These are phyloP conservation scores for Drosophila bocki DNA, from an alignment of 1,140 invertebrate species.

Conservation along the genomic window DNA sequence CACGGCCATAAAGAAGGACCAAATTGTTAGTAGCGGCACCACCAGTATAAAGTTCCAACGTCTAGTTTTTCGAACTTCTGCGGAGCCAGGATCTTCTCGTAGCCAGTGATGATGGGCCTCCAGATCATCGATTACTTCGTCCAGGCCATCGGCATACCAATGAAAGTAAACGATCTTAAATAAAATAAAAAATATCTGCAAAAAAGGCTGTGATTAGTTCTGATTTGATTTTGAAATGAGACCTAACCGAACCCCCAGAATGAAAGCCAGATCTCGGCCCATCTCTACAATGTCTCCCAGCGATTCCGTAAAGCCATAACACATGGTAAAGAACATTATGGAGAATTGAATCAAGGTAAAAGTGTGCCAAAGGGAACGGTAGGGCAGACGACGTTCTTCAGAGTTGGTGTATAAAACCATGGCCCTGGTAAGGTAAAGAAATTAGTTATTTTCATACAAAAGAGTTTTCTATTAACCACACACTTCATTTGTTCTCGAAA, in stretches of 20 bases:
- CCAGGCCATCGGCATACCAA: constrained; percentile 23
- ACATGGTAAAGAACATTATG: not conserved
- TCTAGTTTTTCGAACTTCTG: not conserved
- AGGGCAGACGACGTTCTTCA: not conserved
- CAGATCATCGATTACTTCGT: constrained; percentile 27
- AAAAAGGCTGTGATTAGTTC: not conserved
- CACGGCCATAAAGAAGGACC: not conserved
- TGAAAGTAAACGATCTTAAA: constrained; percentile 11
- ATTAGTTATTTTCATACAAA: too few relatives aligned
- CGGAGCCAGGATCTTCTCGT: not conserved
- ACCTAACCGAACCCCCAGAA: constrained; percentile 5
- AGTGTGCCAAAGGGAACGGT: constrained; percentile 27
- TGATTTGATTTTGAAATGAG: accelerated
- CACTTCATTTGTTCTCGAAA: constrained; percentile 9
- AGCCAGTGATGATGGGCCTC: constrained; percentile 15
- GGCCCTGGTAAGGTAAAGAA: constrained; percentile 9
- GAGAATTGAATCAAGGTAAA: not conserved
- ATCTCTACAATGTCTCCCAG: constrained; percentile 14
- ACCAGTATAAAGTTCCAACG: constrained; percentile 6
- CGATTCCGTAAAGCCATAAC: constrained; percentile 20
- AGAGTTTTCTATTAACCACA: too few relatives aligned
- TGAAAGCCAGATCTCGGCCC: constrained; percentile 37
- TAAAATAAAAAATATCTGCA: not conserved
- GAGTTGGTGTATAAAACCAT: constrained; percentile 33
- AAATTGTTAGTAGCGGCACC: not conserved